Percentiles rank a stretch among this genome's conserved stretches.
These are phyloP conservation scores for Chamaedrilus cognettii DNA, from an alignment of 2,888 invertebrate species.

Conservation along the genomic window DNA sequence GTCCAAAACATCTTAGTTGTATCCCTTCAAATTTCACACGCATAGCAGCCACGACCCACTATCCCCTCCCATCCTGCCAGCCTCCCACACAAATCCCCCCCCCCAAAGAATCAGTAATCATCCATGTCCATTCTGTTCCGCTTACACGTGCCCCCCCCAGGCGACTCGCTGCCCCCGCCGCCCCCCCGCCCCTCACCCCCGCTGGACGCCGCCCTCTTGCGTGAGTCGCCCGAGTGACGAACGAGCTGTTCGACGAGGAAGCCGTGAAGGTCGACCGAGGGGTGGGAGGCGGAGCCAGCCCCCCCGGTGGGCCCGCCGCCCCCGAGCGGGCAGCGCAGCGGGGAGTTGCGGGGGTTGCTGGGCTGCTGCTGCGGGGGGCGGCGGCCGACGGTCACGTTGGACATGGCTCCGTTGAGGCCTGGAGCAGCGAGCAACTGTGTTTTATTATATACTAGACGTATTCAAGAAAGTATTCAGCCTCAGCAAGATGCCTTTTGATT, in stretches of 20 bases:
- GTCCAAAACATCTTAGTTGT: too few species aligned
- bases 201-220: not conserved
- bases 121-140: conserved; percentile 1
- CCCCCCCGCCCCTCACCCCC: not conserved
- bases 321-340: too few species aligned
- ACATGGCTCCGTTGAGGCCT: not conserved
- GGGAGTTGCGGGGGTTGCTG: not conserved
- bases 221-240: not conserved
- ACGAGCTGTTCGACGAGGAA: conserved; percentile 7
- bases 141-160: not conserved
- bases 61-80: too few species aligned
- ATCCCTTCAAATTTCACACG: too few species aligned
- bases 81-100: too few species aligned
- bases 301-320: not conserved
- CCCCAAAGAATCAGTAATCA: not conserved
- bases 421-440: too few species aligned
- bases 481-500: too few species aligned
- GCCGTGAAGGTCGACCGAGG: not conserved
- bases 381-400: not conserved
- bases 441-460: too few species aligned
- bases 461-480: too few species aligned
- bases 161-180: not conserved
- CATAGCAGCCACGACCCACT: too few species aligned
- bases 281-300: too few species aligned
- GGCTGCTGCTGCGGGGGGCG: not conserved